Percentiles rank a stretch among this genome's conserved stretches.
phyloP scores from a whole-genome alignment of 2,888 invertebrate genomes.

The Chrysolina haemoptera region DNA sequence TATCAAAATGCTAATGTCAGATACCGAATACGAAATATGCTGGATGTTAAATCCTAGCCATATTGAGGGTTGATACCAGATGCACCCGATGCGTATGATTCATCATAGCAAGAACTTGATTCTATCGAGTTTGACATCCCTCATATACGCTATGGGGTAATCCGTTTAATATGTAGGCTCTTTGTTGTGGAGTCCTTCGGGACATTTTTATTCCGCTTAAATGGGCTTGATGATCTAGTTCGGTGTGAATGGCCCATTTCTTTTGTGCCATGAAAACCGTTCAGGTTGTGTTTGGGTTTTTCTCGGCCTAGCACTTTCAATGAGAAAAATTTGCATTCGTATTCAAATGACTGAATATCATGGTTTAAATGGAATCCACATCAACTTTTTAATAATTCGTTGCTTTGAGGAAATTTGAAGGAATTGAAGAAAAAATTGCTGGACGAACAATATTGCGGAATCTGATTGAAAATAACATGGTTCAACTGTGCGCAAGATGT shows the following conservation, averaged over 20 bases:
- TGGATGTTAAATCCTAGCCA: conserved; percentile 30
- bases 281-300: conserved; percentile 2
- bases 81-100: conserved; percentile 38
- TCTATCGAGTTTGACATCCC: conserved; percentile 42
- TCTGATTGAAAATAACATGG: too few relatives aligned
- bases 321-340: neutral
- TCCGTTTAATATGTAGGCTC: conserved; percentile 36
- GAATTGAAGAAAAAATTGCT: too few relatives aligned
- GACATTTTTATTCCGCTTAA: conserved; percentile 32
- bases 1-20: conserved; percentile 50
- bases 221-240: conserved; percentile 28
- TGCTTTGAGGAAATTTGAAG: too few relatives aligned
- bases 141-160: conserved; percentile 30
- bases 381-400: too few relatives aligned
- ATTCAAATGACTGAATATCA: neutral
- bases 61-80: conserved; percentile 36
- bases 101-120: conserved; percentile 36
- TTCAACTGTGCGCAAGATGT: too few relatives aligned
- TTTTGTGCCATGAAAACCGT: conserved; percentile 8
- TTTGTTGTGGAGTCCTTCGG: conserved; percentile 26
- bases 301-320: neutral
- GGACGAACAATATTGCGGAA: too few relatives aligned
- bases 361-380: too few relatives aligned
- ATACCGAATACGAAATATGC: conserved; percentile 46
- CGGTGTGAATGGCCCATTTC: conserved; percentile 11